A percentile compares a stretch with the other conserved stretches of the same genome.
Evolutionary conservation across 2,797 vertebrate species (phyloP).

Genomic region (Poeciliopsis turneri): DNA sequence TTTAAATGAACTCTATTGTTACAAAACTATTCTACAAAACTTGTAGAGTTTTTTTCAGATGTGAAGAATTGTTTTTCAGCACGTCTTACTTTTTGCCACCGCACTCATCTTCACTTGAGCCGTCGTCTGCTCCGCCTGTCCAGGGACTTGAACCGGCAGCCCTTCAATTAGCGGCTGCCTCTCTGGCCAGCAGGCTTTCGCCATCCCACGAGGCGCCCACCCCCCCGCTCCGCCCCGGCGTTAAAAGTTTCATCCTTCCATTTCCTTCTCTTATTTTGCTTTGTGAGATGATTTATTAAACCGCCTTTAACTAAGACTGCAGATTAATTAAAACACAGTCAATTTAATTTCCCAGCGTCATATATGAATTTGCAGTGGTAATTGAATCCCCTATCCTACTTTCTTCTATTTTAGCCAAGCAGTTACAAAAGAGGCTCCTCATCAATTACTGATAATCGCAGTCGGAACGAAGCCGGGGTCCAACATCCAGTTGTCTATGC

Average conservation of each 20-base stretch:
- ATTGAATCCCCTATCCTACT: constrained; percentile 76
- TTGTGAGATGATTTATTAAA: constrained; percentile 80
- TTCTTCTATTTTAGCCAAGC: constrained; percentile 62
- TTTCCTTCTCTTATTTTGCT: constrained; percentile 46
- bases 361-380: constrained; percentile 76
- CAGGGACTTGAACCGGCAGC: constrained; percentile 74
- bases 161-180: constrained; percentile 69
- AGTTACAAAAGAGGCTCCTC: constrained; percentile 63
- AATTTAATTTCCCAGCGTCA: constrained; percentile 79
- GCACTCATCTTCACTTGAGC: constrained; percentile 22
- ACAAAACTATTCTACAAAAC: background rate
- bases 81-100: constrained; percentile 8
- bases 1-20: too few species aligned
- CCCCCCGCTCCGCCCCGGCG: background rate
- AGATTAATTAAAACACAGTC: constrained; percentile 84
- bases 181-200: constrained; percentile 49
- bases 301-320: constrained; percentile 83
- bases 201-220: constrained; percentile 48
- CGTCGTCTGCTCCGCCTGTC: constrained; percentile 37
- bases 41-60: background rate
- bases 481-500: constrained; percentile 54
- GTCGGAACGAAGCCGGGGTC: constrained; percentile 53
- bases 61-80: background rate
- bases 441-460: constrained; percentile 58
- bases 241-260: constrained; percentile 63